Percentiles rank a stretch among this genome's conserved stretches.
phyloP scores from a whole-genome alignment of 2,113 vertebrate species.

The Pithys albifrons region DNA sequence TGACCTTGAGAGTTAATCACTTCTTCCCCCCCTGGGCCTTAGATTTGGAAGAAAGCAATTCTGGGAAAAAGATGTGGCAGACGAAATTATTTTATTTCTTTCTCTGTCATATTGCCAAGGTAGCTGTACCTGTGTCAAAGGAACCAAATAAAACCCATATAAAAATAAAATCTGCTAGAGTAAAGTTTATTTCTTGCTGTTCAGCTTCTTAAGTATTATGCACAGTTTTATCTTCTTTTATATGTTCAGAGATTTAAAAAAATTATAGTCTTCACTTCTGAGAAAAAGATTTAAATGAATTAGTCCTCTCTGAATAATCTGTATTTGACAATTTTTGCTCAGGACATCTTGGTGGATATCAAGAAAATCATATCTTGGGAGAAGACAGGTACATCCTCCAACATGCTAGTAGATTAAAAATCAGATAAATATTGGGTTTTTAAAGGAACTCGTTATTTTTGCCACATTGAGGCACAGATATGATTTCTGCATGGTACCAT shows the following conservation, averaged over 20 bases:
- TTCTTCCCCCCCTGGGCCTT: conserved; percentile 30
- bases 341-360: not conserved
- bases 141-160: not conserved
- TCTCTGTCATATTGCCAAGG: conserved; percentile 2
- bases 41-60: conserved; percentile 33
- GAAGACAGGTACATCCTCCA: not conserved
- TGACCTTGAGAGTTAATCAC: conserved; percentile 16
- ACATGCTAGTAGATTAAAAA: not conserved
- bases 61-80: not conserved
- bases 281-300: not conserved
- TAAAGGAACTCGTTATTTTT: not conserved
- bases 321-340: not conserved
- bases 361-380: not conserved
- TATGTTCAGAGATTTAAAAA: not conserved
- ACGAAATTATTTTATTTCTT: conserved; percentile 34
- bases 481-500: not conserved
- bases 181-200: not conserved
- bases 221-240: not conserved
- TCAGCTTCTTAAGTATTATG: not conserved
- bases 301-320: not conserved
- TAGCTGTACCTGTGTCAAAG: conserved; percentile 14
- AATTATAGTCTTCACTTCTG: not conserved
- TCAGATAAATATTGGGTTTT: not conserved
- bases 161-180: not conserved
- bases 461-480: not conserved